phyloP scores from a whole-genome alignment of 2,797 vertebrate genomes.

The Oreonectes daqikongensis region DNA sequence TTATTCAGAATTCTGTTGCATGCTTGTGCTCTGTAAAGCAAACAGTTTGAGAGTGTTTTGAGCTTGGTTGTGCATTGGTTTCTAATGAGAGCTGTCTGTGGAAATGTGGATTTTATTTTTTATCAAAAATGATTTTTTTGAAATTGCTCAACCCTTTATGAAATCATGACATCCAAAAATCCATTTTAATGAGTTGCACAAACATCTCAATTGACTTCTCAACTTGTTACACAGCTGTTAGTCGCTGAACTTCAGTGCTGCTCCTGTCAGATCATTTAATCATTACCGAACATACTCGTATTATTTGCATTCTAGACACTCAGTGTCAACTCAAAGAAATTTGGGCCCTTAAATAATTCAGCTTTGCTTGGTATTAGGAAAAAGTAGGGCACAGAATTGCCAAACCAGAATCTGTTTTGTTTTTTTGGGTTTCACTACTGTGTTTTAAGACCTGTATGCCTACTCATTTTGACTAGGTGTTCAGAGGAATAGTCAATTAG shows the following conservation, averaged over 20 bases:
- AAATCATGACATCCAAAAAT: constrained; percentile 15
- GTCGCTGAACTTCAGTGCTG: constrained; percentile 4
- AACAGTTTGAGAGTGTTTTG: neutral
- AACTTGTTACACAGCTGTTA: constrained; percentile 5
- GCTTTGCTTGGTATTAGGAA: constrained; percentile 18
- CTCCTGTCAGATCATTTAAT: constrained; percentile 4
- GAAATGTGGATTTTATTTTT: neutral
- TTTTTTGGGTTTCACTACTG: neutral
- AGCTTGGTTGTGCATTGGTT: neutral
- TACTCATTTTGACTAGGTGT: neutral
- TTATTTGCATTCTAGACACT: constrained; percentile 2
- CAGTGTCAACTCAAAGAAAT: neutral
- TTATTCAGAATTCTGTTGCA: neutral
- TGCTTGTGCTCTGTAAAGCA: constrained; percentile 16
- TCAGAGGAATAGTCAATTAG: too few relatives aligned
- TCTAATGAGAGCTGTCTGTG: constrained; percentile 10
- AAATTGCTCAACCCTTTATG: neutral
- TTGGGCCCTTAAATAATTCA: constrained; percentile 17
- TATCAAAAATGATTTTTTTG: neutral
- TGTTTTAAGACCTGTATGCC: constrained; percentile 1
- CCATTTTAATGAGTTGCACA: constrained; percentile 5
- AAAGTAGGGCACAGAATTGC: constrained; percentile 20
- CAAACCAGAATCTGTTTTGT: neutral
- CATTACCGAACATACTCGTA: neutral
- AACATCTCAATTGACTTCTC: constrained; percentile 13